Percentiles rank a stretch among this genome's conserved stretches.
Conservation (phyloP, 2,888 invertebrate genomes). For the Lasioglossum figueresi region DNA sequence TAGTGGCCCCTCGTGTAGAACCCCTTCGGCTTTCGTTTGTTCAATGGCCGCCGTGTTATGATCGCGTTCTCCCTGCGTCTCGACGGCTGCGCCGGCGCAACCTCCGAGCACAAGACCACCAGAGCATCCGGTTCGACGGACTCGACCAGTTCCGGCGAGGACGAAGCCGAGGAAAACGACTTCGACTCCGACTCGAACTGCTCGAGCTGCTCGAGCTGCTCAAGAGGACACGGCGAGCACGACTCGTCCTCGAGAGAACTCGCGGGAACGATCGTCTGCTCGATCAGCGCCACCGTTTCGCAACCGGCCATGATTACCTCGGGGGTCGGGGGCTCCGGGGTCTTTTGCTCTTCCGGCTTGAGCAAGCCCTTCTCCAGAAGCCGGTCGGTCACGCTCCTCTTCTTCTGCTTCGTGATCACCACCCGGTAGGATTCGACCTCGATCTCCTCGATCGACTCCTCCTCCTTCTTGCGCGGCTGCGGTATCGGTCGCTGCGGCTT, state of each 20-base stretch:
- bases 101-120: neutral
- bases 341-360: slow-evolving; percentile 73
- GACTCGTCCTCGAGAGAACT: neutral
- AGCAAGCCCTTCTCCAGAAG: slow-evolving; percentile 78
- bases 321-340: slow-evolving; percentile 72
- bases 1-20: slow-evolving; percentile 51
- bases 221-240: neutral
- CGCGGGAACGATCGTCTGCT: slow-evolving; percentile 38
- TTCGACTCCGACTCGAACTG: neutral
- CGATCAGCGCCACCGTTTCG: slow-evolving; percentile 47
- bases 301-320: slow-evolving; percentile 75
- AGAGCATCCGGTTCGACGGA: neutral
- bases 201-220: neutral
- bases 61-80: slow-evolving; percentile 20
- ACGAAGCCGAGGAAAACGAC: neutral
- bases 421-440: slow-evolving; percentile 76
- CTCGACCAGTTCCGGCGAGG: neutral
- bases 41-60: neutral
- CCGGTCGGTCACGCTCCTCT: slow-evolving; percentile 78
- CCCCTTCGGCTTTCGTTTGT: slow-evolving; percentile 32
- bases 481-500: slow-evolving; percentile 90
- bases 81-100: slow-evolving; percentile 12
- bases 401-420: slow-evolving; percentile 81
- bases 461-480: slow-evolving; percentile 75
- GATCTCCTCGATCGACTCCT: slow-evolving; percentile 32